Evolutionary conservation across 2,888 invertebrate species (phyloP).

Genomic region (Orthosia incerta): DNA sequence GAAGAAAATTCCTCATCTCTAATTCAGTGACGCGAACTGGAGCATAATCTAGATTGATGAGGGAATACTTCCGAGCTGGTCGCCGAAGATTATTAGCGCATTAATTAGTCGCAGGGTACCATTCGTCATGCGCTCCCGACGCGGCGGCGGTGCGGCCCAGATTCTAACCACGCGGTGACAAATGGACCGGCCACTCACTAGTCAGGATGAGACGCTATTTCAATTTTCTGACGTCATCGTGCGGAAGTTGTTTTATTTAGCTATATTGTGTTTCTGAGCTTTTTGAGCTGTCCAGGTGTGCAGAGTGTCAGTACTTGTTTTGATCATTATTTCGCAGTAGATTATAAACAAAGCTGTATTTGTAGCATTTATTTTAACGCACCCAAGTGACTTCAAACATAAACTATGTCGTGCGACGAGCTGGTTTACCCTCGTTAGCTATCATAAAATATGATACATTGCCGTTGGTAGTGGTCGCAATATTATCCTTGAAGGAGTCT

Average conservation of each 20-base stretch:
- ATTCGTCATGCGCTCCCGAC: conserved; percentile 59
- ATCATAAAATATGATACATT: too few species aligned
- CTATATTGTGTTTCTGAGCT: conserved; percentile 18
- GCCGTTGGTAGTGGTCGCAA: too few species aligned
- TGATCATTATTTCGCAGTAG: conserved; percentile 10
- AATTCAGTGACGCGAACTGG: conserved; percentile 37
- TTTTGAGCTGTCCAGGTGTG: conserved; percentile 19
- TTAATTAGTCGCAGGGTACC: conserved; percentile 63
- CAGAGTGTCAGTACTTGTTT: background rate
- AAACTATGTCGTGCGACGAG: background rate
- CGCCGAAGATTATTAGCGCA: conserved; percentile 61
- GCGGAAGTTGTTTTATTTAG: conserved; percentile 21
- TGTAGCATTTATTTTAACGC: background rate
- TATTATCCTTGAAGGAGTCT: background rate
- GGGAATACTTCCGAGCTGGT: conserved; percentile 54
- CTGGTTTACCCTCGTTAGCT: background rate
- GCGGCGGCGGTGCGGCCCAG: conserved; percentile 54
- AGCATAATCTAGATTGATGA: conserved; percentile 62
- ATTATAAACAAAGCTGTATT: background rate
- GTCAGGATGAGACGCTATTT: conserved; percentile 48
- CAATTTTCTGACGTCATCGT: conserved; percentile 35
- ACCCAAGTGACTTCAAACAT: background rate
- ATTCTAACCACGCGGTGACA: conserved; percentile 64
- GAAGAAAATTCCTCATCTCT: conserved; percentile 34
- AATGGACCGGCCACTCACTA: conserved; percentile 53